Base-by-base conservation (phyloP, 2,888 invertebrate species). In the Odontocerum albicorne region DNA sequence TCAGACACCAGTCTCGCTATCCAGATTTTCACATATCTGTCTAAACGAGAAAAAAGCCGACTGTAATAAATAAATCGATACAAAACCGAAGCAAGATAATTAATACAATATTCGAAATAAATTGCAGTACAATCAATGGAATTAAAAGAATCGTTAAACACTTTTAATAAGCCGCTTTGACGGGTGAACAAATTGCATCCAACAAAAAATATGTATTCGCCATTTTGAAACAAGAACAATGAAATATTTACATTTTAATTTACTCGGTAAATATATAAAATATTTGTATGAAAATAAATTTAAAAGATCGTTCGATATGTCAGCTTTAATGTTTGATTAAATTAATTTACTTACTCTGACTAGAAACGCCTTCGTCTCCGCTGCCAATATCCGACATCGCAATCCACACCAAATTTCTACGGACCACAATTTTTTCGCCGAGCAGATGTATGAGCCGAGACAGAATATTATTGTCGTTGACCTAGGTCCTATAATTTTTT, bases 341-440 rank as follows among this genome's bases (percentile, higher is more conserved):
- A 67, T 68, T 70, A 70, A 67, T 68, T 73, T 77, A 85, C 86
- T 81, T 83, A 87, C 87, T 86, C 84, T 86, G 85, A 81, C 85
- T 85, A 81, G 85, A 84, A 79, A 84, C 82, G 74, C 85, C 86
- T 77, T 87, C 87, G 83, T 87, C 86, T 73, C 85, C 86, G 79
- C 86, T 87, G 77, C 86, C 87, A 81, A 85, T 83, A 83, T 87
- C 87, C 81, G 87, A 87, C 87, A 87, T 87, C 71, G 71, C 74
- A 82, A 79, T 74, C 74, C 75, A 73, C 75, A 74, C 75, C 75
- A 72, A 75, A 71, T 70, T 74, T 72, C n/a, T 74, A 75, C 75
- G 70, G 68, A 73, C 75, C 57, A 57, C 57, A 49, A 43, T 52
- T 55, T 56, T 51, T 43, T n/a, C n/a, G n/a, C 38, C 42, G 57